These are phyloP conservation scores for Eupithecia pulchellata DNA, from an alignment of 2,888 invertebrate species.

Conservation along the genomic window DNA sequence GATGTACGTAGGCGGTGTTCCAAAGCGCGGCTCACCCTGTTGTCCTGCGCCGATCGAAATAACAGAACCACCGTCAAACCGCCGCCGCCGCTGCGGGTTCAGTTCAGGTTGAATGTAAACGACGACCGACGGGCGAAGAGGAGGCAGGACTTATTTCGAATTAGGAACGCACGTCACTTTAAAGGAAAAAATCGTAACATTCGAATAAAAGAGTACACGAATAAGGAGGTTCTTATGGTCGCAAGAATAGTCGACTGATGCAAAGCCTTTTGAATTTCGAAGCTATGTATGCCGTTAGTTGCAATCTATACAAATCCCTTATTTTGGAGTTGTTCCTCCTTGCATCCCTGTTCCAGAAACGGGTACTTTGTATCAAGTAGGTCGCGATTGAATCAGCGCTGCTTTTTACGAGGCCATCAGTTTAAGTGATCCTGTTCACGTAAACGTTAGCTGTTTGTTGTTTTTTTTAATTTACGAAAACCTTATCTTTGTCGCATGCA, in stretches of 20 bases:
- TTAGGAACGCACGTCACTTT: not conserved
- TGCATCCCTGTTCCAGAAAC: constrained; percentile 12
- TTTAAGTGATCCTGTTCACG: constrained; percentile 15
- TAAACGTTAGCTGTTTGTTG: constrained; percentile 22
- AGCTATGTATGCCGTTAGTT: not conserved
- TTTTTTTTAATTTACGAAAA: constrained; percentile 22
- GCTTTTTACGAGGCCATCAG: constrained; percentile 24
- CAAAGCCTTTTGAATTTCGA: not conserved
- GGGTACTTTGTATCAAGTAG: not conserved
- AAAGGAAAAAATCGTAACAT: not conserved
- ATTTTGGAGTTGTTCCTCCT: not conserved
- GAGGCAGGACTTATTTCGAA: not conserved
- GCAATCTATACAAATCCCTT: not conserved
- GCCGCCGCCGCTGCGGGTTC: not conserved
- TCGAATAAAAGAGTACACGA: not conserved
- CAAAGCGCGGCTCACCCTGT: not conserved
- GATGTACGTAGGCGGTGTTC: constrained; percentile 3
- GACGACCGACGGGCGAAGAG: not conserved
- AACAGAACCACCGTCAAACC: constrained; percentile 27
- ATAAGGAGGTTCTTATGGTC: not conserved
- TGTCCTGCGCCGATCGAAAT: constrained; percentile 28
- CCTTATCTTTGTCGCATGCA: not conserved
- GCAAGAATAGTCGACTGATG: not conserved
- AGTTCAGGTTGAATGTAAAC: not conserved
- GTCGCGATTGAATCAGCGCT: constrained; percentile 19